A percentile compares a stretch with the other conserved stretches of the same genome.
These are phyloP conservation scores for Protosalanx chinensis DNA, from an alignment of 2,797 vertebrate species.

Conservation along the genomic window DNA sequence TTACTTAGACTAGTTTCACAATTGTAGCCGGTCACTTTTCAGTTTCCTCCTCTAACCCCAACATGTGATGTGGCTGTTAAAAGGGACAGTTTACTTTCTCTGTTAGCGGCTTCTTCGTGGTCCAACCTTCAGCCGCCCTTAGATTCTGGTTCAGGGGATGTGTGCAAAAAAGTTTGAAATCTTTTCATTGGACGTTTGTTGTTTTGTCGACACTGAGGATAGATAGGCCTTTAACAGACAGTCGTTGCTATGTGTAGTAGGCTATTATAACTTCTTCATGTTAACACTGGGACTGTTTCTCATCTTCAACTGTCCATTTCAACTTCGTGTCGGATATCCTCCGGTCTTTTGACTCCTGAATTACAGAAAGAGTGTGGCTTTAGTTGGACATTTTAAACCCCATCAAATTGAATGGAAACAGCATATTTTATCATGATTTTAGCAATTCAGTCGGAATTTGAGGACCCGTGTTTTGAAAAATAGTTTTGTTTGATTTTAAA, in stretches of 20 bases:
- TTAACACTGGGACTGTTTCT: neutral
- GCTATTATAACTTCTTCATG: neutral
- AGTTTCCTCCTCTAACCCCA: neutral
- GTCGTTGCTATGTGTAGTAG: neutral
- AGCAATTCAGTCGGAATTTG: too few species aligned
- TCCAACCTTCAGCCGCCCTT: neutral
- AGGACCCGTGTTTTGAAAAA: too few species aligned
- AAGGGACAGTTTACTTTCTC: neutral
- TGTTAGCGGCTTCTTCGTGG: too few species aligned
- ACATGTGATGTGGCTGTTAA: neutral
- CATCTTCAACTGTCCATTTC: constrained; percentile 1
- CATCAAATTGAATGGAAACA: too few species aligned
- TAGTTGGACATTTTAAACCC: too few species aligned
- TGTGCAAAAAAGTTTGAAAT: neutral
- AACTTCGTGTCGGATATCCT: neutral
- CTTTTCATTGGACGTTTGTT: neutral
- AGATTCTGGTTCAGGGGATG: neutral
- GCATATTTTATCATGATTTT: too few species aligned
- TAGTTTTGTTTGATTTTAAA: too few species aligned
- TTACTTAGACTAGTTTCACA: neutral
- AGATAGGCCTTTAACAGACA: neutral
- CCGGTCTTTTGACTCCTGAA: too few species aligned
- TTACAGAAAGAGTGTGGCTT: too few species aligned
- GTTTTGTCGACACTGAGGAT: too few species aligned
- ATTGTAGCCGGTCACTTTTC: neutral